Conservation (phyloP, 2,113 vertebrate species). For the Oncorhynchus clarkii region DNA sequence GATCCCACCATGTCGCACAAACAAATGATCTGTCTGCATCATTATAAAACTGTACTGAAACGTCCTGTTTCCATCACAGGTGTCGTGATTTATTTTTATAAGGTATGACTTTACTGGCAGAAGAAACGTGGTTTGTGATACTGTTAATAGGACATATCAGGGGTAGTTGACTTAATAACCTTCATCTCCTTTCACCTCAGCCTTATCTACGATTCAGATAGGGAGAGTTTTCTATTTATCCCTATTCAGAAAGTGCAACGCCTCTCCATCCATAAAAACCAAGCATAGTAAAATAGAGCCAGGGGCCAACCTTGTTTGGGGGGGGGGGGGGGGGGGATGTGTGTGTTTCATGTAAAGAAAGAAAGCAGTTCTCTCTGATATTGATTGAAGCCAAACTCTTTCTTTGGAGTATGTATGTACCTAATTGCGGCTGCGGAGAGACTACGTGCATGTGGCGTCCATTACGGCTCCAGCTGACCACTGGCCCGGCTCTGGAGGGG, state of each 20-base stretch:
- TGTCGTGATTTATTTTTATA: no score
- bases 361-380: slow-evolving; percentile 41
- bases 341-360: slow-evolving; percentile 19
- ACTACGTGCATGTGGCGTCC: slow-evolving; percentile 82
- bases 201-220: not conserved
- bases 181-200: not conserved
- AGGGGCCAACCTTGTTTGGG: slow-evolving; percentile 35
- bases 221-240: slow-evolving; percentile 13
- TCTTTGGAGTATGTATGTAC: slow-evolving; percentile 61
- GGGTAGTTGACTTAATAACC: not conserved
- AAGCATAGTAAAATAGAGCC: slow-evolving; percentile 54
- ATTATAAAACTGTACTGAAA: no score
- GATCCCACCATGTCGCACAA: no score
- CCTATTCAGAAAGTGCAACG: slow-evolving; percentile 19
- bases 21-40: no score
- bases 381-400: slow-evolving; percentile 72
- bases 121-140: no score
- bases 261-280: slow-evolving; percentile 47
- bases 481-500: slow-evolving; percentile 80
- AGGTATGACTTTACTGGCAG: no score
- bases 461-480: slow-evolving; percentile 84
- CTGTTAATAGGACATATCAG: no score
- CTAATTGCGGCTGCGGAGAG: slow-evolving; percentile 58
- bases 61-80: no score
- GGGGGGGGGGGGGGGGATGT: not conserved